Base-by-base conservation (phyloP, 92 coral and sea anemone species). In the Isaurus tuberculatus region DNA sequence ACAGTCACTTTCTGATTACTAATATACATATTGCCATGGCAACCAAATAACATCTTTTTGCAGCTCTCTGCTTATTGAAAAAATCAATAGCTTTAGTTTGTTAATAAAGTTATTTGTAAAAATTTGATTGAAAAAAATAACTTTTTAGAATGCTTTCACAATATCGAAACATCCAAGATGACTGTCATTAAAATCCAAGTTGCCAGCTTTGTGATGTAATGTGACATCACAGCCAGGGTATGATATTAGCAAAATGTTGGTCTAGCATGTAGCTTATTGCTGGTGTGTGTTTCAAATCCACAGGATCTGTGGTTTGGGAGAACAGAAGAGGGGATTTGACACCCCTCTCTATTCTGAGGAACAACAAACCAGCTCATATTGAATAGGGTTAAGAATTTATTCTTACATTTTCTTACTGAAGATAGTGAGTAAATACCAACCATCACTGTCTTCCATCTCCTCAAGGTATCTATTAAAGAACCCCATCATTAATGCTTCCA, bases 381-480 rank as follows among this genome's bases (percentile, higher is more conserved):
- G 72, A 66, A 66, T 30, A 31, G 72, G 72, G 72, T 66, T 31
- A 66, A 66, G 43, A 30, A 66, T 66, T 32, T 31, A 66, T 66
- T 66, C 72, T 30, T 66, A 29, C 72, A 66, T 66, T 66, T 66
- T 66, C 42, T 66, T 66, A 66, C 40, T 66, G 72, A 66, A 31
- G 72, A 66, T 66, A 66, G 72, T 31, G 72, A 66, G 42, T 43
- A 66, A 43, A 66, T 66, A 66, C 72, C 31, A 66, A 66, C 72
- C 72, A 16, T 31, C 72, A 66, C 72, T 67, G 72, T 67, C 72
- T 67, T 67, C 72, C 72, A 67, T 67, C 72, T 67, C 72, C 72
- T 67, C 72, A 67, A 67, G 72, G 72, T 67, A 67, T 67, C 72
- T 67, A 67, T 67, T 67, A 33, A 67, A 67, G 46, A 67, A 33